Percentiles rank a stretch among this genome's conserved stretches.
These are phyloP conservation scores for Drosophila persimilis DNA, from an alignment of 1,140 invertebrate species.

Conservation along the genomic window DNA sequence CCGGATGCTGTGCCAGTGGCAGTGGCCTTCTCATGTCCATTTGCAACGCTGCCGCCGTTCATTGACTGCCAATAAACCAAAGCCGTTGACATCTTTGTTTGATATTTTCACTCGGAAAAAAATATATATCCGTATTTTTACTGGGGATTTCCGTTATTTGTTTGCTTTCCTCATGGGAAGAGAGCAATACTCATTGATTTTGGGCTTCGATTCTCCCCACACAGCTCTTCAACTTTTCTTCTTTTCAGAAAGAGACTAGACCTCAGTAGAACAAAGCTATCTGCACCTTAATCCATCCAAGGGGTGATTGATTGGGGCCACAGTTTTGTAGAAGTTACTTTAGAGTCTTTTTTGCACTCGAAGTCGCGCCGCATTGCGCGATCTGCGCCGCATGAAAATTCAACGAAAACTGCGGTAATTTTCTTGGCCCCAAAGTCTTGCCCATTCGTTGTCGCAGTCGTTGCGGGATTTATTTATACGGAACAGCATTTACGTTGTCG, in stretches of 20 bases:
- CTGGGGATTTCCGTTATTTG: neutral
- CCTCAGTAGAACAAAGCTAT: no score
- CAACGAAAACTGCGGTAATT: conserved; percentile 66
- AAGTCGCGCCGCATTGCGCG: conserved; percentile 36
- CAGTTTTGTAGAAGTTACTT: conserved; percentile 4
- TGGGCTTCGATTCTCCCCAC: no score
- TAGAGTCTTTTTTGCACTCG: conserved; percentile 13
- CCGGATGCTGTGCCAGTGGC: neutral
- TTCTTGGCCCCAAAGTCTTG: conserved; percentile 55
- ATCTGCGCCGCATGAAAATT: conserved; percentile 71
- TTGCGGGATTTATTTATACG: conserved; percentile 65
- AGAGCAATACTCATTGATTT: no score
- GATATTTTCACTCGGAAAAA: conserved; percentile 12
- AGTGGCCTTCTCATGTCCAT: conserved; percentile 16
- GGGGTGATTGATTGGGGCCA: no score
- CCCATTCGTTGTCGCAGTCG: conserved; percentile 9
- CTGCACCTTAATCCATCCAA: no score
- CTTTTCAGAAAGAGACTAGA: no score
- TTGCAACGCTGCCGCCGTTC: conserved; percentile 33
- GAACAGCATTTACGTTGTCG: conserved; percentile 29
- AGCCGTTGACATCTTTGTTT: conserved; percentile 43
- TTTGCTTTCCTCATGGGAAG: neutral
- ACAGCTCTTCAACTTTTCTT: no score
- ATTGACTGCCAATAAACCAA: conserved; percentile 70
- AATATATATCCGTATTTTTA: conserved; percentile 7